Evolutionary conservation across 1,140 invertebrate species (phyloP), one percentile per base, ranked within the genome.

Genomic region (Dryas iulia): DNA sequence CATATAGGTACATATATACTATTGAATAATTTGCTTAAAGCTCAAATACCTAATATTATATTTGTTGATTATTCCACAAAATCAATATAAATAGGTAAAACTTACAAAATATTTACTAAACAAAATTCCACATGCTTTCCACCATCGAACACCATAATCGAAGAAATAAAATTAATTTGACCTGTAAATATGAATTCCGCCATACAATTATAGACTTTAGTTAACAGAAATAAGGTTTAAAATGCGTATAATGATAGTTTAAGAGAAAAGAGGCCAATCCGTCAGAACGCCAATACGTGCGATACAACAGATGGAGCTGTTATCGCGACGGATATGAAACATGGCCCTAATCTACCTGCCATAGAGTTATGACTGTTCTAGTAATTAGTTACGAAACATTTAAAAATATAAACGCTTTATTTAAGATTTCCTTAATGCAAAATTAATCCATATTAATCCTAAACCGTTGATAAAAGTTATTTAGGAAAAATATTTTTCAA

Each of bases 321-420:
- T 71, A 71, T 66, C 64, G 54, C 33, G 31, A 64, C 69, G 69
- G 69, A 71, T 71, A 71, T 71, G 63, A 71, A 61, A 62, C 35
- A 53, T 62, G 33, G 47, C 54, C 31, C 69, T 71, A 71, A 71
- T 66, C 63, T 71, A 66, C 25, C 59, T 30, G 11, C 58, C 21
- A 62, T 52, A 66, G 69, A 66, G 1, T 10, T 66, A 21, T 5
- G 21, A n/a, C n/a, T n/a, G n/a, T n/a, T n/a, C n/a, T n/a, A n/a
- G n/a, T n/a, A n/a, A n/a, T n/a, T n/a, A n/a, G n/a, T n/a, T n/a
- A n/a, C n/a, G n/a, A n/a, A n/a, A n/a, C n/a, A n/a, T n/a, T n/a
- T n/a, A n/a, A n/a, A n/a, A n/a, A n/a, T n/a, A n/a, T n/a, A n/a
- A n/a, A n/a, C n/a, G n/a, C n/a, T n/a, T n/a, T n/a, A n/a, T n/a